phyloP scores from a whole-genome alignment of 2,888 invertebrate species.

The Steinernema carpocapsae region DNA sequence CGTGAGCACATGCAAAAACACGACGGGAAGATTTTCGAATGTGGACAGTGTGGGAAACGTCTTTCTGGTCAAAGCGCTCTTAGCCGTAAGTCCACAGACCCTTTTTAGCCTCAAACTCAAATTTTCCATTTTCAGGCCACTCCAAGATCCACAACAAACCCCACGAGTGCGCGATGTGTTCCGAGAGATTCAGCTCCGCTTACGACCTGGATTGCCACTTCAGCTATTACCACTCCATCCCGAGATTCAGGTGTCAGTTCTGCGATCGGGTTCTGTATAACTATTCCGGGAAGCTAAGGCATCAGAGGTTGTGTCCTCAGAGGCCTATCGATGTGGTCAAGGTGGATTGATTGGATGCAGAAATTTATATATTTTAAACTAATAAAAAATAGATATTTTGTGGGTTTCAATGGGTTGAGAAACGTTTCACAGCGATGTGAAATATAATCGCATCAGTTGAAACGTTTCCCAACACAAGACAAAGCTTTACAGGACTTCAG shows the following conservation, averaged over 20 bases:
- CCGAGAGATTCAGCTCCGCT: slow-evolving; percentile 10
- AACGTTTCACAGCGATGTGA: too few species aligned
- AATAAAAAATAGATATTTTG: slow-evolving; percentile 7
- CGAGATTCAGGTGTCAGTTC: slow-evolving; percentile 13
- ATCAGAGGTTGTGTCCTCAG: slow-evolving; percentile 19
- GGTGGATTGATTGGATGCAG: neutral
- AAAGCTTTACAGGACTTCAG: too few species aligned
- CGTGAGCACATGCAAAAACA: slow-evolving; percentile 30
- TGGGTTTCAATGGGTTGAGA: too few species aligned
- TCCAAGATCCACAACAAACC: slow-evolving; percentile 34
- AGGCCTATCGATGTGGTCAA: slow-evolving; percentile 11
- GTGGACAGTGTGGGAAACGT: slow-evolving; percentile 12
- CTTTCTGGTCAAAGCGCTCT: slow-evolving; percentile 32
- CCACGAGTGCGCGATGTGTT: slow-evolving; percentile 28
- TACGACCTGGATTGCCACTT: slow-evolving; percentile 29
- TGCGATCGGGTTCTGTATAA: slow-evolving; percentile 31
- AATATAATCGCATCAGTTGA: too few species aligned
- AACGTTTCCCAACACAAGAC: too few species aligned
- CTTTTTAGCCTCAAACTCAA: neutral
- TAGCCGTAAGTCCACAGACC: neutral
- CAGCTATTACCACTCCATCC: slow-evolving; percentile 21
- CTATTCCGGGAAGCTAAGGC: slow-evolving; percentile 30
- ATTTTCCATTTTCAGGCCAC: neutral
- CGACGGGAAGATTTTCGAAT: slow-evolving; percentile 29
- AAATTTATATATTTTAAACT: slow-evolving; percentile 18